A percentile compares a stretch with the other conserved stretches of the same genome.
Conservation (phyloP, 2,113 vertebrate genomes). For the Ctenodactylus gundi region DNA sequence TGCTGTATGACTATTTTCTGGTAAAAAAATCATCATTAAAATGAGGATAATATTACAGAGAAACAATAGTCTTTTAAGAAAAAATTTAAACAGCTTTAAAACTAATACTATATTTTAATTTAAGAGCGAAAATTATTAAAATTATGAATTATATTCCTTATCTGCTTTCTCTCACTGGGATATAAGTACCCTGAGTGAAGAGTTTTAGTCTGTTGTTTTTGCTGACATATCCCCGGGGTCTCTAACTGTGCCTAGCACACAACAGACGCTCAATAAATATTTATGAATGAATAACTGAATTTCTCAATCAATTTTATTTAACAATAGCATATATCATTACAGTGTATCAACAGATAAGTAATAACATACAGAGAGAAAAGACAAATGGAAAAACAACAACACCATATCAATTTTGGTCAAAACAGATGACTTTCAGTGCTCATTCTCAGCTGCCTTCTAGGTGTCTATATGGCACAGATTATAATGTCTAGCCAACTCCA, state of each 20-base stretch:
- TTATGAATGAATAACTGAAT: conserved; percentile 72
- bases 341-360: conserved; percentile 76
- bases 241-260: conserved; percentile 14
- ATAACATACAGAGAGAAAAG: conserved; percentile 69
- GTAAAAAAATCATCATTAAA: conserved; percentile 16
- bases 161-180: conserved; percentile 30
- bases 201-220: not conserved
- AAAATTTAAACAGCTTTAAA: conserved; percentile 61
- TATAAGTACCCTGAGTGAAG: not conserved
- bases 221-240: not conserved
- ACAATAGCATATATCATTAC: conserved; percentile 73
- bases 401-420: conserved; percentile 64
- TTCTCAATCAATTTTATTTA: conserved; percentile 79
- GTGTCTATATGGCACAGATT: conserved; percentile 53
- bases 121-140: conserved; percentile 38
- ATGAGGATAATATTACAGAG: not conserved
- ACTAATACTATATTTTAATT: conserved; percentile 44
- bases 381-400: conserved; percentile 64
- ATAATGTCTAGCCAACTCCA: conserved; percentile 53
- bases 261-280: conserved; percentile 74
- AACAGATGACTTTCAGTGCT: conserved; percentile 63
- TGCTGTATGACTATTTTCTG: not conserved
- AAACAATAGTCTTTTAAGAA: not conserved
- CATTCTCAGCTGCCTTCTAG: conserved; percentile 28
- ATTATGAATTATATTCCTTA: not conserved